phyloP scores from a whole-genome alignment of 2,797 vertebrate genomes.

The Tarsius wallacei region DNA sequence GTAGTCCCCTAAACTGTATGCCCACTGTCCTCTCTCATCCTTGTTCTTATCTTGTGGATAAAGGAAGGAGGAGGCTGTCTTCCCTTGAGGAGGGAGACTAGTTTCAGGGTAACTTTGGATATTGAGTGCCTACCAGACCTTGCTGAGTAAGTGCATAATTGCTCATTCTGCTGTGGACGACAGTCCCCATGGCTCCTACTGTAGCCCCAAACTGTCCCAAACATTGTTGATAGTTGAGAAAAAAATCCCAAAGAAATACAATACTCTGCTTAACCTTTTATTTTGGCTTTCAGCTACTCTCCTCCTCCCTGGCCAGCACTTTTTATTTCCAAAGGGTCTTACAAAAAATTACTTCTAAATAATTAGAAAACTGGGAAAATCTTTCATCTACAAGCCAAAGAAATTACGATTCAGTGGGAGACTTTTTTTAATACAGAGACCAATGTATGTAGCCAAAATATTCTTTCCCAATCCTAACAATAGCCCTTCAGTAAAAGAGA shows the following conservation, averaged over 20 bases:
- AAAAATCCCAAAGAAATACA: conserved; percentile 25
- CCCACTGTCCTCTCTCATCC: not conserved
- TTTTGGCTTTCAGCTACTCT: conserved; percentile 29
- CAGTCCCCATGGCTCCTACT: no score
- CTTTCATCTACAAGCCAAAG: not conserved
- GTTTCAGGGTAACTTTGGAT: not conserved
- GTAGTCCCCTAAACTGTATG: not conserved
- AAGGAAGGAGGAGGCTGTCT: not conserved
- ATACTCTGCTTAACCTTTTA: not conserved
- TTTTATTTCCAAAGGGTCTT: conserved; percentile 25
- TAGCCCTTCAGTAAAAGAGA: not conserved
- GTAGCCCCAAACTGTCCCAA: not conserved
- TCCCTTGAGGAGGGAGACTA: not conserved
- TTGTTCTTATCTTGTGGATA: not conserved
- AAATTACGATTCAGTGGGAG: not conserved
- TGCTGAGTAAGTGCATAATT: not conserved
- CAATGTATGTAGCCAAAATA: conserved; percentile 48
- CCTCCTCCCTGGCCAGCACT: not conserved
- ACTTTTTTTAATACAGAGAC: not conserved
- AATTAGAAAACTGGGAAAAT: conserved; percentile 44
- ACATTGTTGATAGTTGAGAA: not conserved
- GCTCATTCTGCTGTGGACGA: not conserved
- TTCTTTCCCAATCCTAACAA: conserved; percentile 32
- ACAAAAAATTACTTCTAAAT: conserved; percentile 35
- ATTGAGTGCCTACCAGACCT: not conserved